Percentiles rank a stretch among this genome's conserved stretches.
phyloP scores from a whole-genome alignment of 2,113 vertebrate genomes.

The Vanacampus margaritifer region DNA sequence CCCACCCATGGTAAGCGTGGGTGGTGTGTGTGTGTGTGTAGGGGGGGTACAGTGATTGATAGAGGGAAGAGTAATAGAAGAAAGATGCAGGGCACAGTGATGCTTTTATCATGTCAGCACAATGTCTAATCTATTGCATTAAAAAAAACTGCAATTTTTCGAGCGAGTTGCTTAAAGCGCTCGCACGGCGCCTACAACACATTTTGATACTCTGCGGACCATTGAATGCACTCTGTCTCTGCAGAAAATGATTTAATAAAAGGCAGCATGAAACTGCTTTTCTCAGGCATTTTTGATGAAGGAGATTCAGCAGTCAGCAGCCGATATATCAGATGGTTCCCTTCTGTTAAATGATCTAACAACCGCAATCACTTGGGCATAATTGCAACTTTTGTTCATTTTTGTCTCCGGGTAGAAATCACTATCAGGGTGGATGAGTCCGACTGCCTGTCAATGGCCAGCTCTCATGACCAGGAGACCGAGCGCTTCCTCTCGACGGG shows the following conservation, averaged over 20 bases:
- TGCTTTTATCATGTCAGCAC: slow-evolving; percentile 46
- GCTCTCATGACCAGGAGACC: slow-evolving; percentile 82
- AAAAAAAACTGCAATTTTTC: slow-evolving; percentile 24
- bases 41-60: slow-evolving; percentile 1
- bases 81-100: slow-evolving; percentile 14
- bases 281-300: slow-evolving; percentile 20
- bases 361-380: neutral
- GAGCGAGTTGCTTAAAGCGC: slow-evolving; percentile 38
- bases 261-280: slow-evolving; percentile 15
- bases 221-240: slow-evolving; percentile 17
- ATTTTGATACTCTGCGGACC: slow-evolving; percentile 30
- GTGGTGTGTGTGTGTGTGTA: neutral
- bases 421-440: slow-evolving; percentile 86
- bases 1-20: slow-evolving; percentile 82
- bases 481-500: slow-evolving; percentile 89
- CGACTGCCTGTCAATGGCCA: slow-evolving; percentile 81
- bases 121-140: slow-evolving; percentile 33
- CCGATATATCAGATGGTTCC: neutral
- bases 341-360: neutral
- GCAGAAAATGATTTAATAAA: slow-evolving; percentile 26
- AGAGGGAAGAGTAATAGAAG: neutral
- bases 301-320: slow-evolving; percentile 21
- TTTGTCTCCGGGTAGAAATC: slow-evolving; percentile 74
- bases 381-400: neutral
- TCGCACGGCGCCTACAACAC: slow-evolving; percentile 22